Evolutionary conservation across 2,888 invertebrate species (phyloP).

Genomic region (Lasioglossum malachurum): DNA sequence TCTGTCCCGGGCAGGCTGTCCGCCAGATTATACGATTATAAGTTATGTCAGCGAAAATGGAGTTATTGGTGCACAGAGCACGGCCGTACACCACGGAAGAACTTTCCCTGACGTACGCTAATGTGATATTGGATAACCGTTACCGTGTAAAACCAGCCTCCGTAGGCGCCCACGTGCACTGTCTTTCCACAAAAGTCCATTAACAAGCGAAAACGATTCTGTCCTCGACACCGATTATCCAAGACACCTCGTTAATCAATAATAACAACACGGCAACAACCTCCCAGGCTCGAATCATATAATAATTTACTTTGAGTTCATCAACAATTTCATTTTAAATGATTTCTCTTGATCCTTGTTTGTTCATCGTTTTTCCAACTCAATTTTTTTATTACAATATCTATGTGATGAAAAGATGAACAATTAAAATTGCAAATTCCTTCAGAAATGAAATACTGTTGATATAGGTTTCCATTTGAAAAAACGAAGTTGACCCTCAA

Average conservation of each 20-base stretch:
- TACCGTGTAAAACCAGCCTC: constrained; percentile 39
- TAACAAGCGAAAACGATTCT: not conserved
- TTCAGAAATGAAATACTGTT: too few species aligned
- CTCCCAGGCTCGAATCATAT: not conserved
- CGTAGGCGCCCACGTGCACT: constrained; percentile 41
- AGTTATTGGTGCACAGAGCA: constrained; percentile 63
- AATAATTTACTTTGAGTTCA: not conserved
- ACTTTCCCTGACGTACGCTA: constrained; percentile 67
- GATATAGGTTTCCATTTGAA: too few species aligned
- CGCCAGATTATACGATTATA: constrained; percentile 65
- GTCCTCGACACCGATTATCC: not conserved
- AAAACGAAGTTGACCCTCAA: too few species aligned
- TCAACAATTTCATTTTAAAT: not conserved
- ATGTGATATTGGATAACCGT: constrained; percentile 72
- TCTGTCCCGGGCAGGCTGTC: constrained; percentile 27
- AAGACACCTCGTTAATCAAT: not conserved
- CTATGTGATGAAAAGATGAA: too few species aligned
- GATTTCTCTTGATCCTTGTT: not conserved
- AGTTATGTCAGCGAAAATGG: constrained; percentile 62
- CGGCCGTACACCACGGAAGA: constrained; percentile 50
- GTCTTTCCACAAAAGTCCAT: not conserved
- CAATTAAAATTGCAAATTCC: too few species aligned
- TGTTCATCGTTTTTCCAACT: not conserved
- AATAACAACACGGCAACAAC: not conserved
- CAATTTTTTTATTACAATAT: not conserved